These are phyloP conservation scores for Tokudaia tokunoshimensis DNA, from an alignment of 2,797 vertebrate species.

Conservation along the genomic window DNA sequence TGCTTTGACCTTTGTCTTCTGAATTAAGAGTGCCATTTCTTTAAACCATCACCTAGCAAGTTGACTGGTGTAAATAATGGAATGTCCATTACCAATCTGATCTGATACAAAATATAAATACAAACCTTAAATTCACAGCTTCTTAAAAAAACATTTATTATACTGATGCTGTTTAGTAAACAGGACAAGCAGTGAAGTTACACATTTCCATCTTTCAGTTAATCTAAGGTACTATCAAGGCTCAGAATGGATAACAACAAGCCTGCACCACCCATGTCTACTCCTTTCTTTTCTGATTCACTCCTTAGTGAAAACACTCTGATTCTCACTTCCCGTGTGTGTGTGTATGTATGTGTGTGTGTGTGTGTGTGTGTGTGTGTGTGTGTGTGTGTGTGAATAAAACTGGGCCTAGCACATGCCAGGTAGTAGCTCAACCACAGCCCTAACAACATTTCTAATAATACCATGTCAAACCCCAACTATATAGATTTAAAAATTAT, in stretches of 20 bases:
- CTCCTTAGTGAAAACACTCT: background rate
- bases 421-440: background rate
- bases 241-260: background rate
- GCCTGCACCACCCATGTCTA: background rate
- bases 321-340: background rate
- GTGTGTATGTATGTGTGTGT: background rate
- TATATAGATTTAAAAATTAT: background rate
- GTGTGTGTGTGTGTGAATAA: background rate
- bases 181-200: background rate
- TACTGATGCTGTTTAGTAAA: background rate
- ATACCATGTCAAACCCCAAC: background rate
- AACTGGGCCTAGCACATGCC: background rate
- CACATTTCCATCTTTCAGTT: background rate
- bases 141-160: background rate
- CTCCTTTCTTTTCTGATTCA: background rate
- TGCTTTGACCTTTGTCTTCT: conserved; percentile 89
- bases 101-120: conserved; percentile 55
- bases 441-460: background rate
- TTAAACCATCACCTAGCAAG: conserved; percentile 84
- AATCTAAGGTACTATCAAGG: background rate
- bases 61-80: conserved; percentile 75
- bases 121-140: background rate
- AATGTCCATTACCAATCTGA: conserved; percentile 35
- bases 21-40: conserved; percentile 86
- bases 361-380: background rate